These are phyloP conservation scores for Scaptomyza flava DNA, from an alignment of 2,888 invertebrate species.

Conservation along the genomic window DNA sequence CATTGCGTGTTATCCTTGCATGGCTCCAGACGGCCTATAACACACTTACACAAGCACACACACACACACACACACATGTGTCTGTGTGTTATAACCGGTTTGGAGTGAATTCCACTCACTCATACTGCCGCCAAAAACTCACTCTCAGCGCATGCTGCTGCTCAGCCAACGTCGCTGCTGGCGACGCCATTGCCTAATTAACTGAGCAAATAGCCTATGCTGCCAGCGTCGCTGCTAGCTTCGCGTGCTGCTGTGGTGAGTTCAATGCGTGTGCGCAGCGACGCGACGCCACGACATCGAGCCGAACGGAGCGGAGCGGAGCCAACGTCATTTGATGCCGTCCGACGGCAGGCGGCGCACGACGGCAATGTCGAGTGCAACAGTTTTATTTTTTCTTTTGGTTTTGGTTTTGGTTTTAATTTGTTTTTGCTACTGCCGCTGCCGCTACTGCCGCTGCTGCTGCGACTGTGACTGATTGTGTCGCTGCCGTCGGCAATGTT, in stretches of 20 bases:
- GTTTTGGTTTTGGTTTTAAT: conserved; percentile 4
- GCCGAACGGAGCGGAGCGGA: not conserved
- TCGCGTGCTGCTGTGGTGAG: conserved; percentile 63
- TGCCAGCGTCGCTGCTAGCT: conserved; percentile 48
- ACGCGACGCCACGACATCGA: conserved; percentile 6
- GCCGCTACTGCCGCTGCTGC: not conserved
- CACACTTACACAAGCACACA: conserved; percentile 17
- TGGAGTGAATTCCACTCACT: conserved; percentile 56
- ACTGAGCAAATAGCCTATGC: conserved; percentile 60
- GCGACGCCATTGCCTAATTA: conserved; percentile 65
- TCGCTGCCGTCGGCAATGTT: conserved; percentile 39
- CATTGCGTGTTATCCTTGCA: conserved; percentile 58
- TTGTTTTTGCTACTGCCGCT: not conserved
- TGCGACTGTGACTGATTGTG: not conserved
- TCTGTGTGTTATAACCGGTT: conserved; percentile 51
- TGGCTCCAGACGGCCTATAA: conserved; percentile 52
- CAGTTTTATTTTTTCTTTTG: conserved; percentile 25
- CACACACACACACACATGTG: conserved; percentile 5
- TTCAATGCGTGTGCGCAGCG: conserved; percentile 34
- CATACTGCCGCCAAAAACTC: conserved; percentile 17
- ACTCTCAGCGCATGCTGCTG: conserved; percentile 17
- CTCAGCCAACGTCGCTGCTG: conserved; percentile 25
- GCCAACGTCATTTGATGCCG: conserved; percentile 47
- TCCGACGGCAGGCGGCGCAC: conserved; percentile 52
- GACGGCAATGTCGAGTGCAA: conserved; percentile 32